These are phyloP conservation scores for Tenualosa thibaudeaui DNA, from an alignment of 2,797 vertebrate species.

Conservation along the genomic window DNA sequence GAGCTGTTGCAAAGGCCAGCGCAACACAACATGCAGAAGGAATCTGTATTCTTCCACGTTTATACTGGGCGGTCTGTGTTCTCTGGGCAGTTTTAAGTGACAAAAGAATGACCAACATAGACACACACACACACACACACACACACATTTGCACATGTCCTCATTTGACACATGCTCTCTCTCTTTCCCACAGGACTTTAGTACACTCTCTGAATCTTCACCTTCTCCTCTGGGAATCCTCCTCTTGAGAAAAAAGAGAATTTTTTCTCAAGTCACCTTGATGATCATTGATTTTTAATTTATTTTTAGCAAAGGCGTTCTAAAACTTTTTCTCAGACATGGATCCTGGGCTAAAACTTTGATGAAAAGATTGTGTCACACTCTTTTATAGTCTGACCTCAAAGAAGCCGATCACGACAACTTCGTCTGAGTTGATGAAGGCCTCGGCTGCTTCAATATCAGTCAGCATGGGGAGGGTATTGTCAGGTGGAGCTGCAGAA, in stretches of 20 bases:
- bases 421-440: slow-evolving; percentile 73
- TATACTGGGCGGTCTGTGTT: no score
- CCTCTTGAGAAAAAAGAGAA: no score
- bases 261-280: no score
- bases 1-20: not conserved
- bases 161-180: not conserved
- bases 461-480: slow-evolving; percentile 56
- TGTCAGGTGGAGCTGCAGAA: slow-evolving; percentile 53
- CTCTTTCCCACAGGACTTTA: not conserved
- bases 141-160: not conserved
- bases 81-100: not conserved
- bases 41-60: not conserved
- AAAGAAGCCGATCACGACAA: slow-evolving; percentile 76
- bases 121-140: not conserved
- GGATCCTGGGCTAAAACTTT: not conserved
- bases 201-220: not conserved
- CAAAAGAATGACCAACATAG: not conserved
- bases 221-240: not conserved
- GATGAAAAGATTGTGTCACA: not conserved
- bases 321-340: no score
- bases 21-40: not conserved
- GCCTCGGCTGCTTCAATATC: slow-evolving; percentile 65
- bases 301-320: no score
- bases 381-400: slow-evolving; percentile 65
- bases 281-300: no score